Conservation (phyloP, 2,797 vertebrate species). For the Amazonetta brasiliensis region DNA sequence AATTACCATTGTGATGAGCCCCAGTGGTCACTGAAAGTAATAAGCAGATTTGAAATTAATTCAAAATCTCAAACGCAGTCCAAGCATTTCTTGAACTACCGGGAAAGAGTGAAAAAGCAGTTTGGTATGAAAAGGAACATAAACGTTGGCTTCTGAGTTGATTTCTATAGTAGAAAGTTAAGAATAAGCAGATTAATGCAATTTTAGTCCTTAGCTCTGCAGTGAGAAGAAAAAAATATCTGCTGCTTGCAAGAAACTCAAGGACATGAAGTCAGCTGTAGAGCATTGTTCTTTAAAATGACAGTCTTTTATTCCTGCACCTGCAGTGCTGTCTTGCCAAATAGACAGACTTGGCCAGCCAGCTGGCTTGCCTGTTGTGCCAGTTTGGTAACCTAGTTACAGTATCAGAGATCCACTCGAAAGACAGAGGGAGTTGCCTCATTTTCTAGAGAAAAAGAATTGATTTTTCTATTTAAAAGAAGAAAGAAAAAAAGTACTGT, state of each 20-base stretch:
- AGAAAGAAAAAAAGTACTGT: neutral
- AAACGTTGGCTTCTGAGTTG: neutral
- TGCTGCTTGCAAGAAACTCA: conserved; percentile 7
- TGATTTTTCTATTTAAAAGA: neutral
- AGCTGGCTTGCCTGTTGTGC: conserved; percentile 13
- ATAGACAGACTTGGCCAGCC: neutral
- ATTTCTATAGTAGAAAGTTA: neutral
- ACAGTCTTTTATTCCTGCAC: conserved; percentile 1
- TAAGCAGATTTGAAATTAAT: neutral
- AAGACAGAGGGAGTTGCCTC: neutral
- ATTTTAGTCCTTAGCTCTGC: neutral
- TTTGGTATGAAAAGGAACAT: neutral
- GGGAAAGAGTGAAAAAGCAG: neutral
- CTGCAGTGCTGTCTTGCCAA: conserved; percentile 34
- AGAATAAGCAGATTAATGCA: neutral
- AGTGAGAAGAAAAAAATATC: neutral
- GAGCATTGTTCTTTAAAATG: conserved; percentile 18
- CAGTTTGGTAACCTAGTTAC: conserved; percentile 15
- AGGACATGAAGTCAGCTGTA: neutral
- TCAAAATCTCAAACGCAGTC: neutral
- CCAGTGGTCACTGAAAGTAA: neutral
- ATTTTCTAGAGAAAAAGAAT: neutral
- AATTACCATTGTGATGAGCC: neutral
- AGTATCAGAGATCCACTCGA: neutral
- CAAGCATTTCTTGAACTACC: neutral